Conservation (phyloP, 2,113 vertebrate species). For the Gadus macrocephalus region DNA sequence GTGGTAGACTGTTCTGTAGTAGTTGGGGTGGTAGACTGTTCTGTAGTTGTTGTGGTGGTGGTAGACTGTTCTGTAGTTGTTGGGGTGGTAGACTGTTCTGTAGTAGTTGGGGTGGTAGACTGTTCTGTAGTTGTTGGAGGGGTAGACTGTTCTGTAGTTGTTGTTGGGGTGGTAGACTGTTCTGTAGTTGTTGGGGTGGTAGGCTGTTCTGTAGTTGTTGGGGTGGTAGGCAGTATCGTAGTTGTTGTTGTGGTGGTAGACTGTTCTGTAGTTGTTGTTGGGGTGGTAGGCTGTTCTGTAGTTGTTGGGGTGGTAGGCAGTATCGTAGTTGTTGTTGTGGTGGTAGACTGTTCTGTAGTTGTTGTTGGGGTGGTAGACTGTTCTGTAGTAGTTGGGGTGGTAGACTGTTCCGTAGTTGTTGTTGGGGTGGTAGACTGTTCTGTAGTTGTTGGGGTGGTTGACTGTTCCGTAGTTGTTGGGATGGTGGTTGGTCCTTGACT, state of each 20-base stretch:
- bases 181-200: not conserved
- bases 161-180: not conserved
- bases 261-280: not conserved
- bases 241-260: not conserved
- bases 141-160: not conserved
- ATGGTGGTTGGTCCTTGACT: no score
- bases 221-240: not conserved
- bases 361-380: not conserved
- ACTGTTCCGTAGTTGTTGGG: not conserved
- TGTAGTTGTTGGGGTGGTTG: not conserved
- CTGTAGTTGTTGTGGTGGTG: not conserved
- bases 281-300: no score
- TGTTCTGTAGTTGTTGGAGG: not conserved
- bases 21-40: not conserved
- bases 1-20: not conserved
- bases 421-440: not conserved
- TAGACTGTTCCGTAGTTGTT: not conserved
- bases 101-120: not conserved
- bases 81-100: not conserved
- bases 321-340: not conserved
- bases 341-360: not conserved
- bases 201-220: not conserved
- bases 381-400: not conserved
- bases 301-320: not conserved
- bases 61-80: not conserved